Evolutionary conservation across 2,888 invertebrate genomes (phyloP).

Genomic region (Epirrhoe tristata): DNA sequence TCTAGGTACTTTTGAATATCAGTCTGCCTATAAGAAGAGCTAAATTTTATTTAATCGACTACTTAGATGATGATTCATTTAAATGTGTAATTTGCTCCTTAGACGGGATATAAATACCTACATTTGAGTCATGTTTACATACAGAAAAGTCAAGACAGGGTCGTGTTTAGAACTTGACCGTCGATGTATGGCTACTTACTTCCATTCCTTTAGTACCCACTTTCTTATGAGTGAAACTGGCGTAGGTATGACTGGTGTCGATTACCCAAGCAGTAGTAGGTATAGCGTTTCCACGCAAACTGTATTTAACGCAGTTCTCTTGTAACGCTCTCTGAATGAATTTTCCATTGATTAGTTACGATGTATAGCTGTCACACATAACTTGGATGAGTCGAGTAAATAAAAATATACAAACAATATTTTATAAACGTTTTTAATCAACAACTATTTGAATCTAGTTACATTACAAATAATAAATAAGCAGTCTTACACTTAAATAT

Average conservation of each 20-base stretch:
- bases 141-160: slow-evolving; percentile 35
- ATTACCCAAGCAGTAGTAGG: slow-evolving; percentile 58
- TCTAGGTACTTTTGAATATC: slow-evolving; percentile 38
- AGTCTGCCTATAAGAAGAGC: slow-evolving; percentile 33
- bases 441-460: slow-evolving; percentile 66
- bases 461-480: slow-evolving; percentile 73
- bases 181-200: slow-evolving; percentile 44
- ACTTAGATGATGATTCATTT: slow-evolving; percentile 16
- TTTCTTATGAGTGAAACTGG: slow-evolving; percentile 73
- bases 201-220: slow-evolving; percentile 55
- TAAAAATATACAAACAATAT: slow-evolving; percentile 43
- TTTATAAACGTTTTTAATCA: slow-evolving; percentile 60
- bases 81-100: slow-evolving; percentile 16
- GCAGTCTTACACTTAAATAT: slow-evolving; percentile 68
- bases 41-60: slow-evolving; percentile 43
- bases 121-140: slow-evolving; percentile 20
- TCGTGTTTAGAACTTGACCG: slow-evolving; percentile 40
- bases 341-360: slow-evolving; percentile 39
- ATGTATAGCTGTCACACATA: not conserved
- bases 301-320: slow-evolving; percentile 32
- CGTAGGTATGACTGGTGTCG: slow-evolving; percentile 54
- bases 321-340: slow-evolving; percentile 50
- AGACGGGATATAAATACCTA: slow-evolving; percentile 12
- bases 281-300: slow-evolving; percentile 59
- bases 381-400: slow-evolving; percentile 1